Conservation (phyloP, 2,797 vertebrate species). For the Catamblyrhynchus diadema region DNA sequence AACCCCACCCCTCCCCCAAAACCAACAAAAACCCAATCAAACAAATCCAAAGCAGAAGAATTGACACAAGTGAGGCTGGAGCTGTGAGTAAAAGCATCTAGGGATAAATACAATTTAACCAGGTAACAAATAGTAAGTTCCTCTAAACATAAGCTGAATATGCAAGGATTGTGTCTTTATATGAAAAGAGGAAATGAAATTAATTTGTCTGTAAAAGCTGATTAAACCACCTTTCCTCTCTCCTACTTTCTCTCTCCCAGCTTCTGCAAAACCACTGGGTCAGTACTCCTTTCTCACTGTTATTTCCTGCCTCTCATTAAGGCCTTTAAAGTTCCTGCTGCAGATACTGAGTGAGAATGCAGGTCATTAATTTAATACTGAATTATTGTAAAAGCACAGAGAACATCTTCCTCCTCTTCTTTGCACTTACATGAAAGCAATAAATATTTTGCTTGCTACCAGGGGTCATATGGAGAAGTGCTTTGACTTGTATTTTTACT, state of each 20-base stretch:
- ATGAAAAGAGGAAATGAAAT: neutral
- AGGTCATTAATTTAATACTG: neutral
- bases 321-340: neutral
- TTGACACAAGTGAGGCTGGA: neutral
- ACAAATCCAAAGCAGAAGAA: neutral
- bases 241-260: neutral
- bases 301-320: neutral
- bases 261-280: neutral
- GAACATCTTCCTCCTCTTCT: neutral
- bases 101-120: neutral
- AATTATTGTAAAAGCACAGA: neutral
- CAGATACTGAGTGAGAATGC: neutral
- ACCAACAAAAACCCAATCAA: neutral
- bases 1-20: fast-evolving
- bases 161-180: neutral
- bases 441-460: neutral
- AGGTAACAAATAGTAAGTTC: neutral
- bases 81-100: neutral
- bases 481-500: neutral
- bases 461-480: neutral
- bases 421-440: neutral
- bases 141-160: neutral
- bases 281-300: neutral
- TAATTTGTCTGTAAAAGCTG: neutral
- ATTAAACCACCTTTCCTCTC: neutral